These are phyloP conservation scores for Myotis findleyi DNA, from an alignment of 2,797 vertebrate species.

Conservation along the genomic window DNA sequence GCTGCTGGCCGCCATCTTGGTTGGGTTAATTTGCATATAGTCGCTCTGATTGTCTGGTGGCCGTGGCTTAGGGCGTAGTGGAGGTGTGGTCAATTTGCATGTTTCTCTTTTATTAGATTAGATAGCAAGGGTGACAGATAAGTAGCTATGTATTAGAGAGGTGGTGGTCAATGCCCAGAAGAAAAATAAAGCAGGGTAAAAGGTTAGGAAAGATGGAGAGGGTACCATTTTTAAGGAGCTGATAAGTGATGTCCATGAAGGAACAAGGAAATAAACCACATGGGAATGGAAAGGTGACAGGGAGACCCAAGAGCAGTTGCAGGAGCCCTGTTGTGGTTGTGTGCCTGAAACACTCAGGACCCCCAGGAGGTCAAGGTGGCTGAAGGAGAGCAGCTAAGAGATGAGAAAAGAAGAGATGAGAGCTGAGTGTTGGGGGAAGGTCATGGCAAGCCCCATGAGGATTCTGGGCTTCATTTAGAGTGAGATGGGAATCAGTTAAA, in stretches of 20 bases:
- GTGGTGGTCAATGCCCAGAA: not conserved
- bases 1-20: too few species aligned
- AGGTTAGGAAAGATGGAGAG: too few species aligned
- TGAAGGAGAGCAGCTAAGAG: not conserved
- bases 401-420: not conserved
- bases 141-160: not conserved
- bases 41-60: too few species aligned
- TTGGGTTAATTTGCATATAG: too few species aligned
- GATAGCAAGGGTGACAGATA: not conserved
- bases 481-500: not conserved
- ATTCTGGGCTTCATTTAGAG: not conserved
- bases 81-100: too few species aligned
- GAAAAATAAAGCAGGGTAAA: not conserved
- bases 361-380: not conserved
- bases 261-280: fast-evolving
- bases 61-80: too few species aligned
- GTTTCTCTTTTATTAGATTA: too few species aligned
- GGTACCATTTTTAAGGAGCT: not conserved
- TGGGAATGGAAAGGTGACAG: not conserved
- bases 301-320: too few species aligned
- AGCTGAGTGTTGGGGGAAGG: too few species aligned
- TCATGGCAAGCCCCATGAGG: not conserved
- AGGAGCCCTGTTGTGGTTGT: not conserved
- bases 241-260: not conserved
- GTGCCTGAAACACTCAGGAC: not conserved